These are phyloP conservation scores for Shinisaurus crocodilurus DNA, from an alignment of 2,113 vertebrate species.

Conservation along the genomic window DNA sequence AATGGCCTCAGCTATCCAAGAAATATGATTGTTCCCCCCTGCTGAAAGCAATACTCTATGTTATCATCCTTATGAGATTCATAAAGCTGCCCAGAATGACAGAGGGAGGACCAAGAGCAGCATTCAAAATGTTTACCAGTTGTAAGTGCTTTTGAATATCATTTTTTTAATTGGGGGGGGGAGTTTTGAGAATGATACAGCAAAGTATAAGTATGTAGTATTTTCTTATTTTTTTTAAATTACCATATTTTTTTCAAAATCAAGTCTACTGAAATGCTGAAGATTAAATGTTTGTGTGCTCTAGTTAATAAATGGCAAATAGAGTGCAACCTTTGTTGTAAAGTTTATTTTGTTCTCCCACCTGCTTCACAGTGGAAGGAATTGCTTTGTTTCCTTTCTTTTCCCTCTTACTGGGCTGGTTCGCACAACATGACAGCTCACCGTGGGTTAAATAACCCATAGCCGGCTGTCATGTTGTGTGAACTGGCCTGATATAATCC, in stretches of 20 bases:
- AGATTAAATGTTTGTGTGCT: neutral
- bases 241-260: neutral
- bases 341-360: neutral
- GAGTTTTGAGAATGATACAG: neutral
- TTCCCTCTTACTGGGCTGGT: neutral
- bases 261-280: neutral
- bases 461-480: too few relatives aligned
- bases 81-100: neutral
- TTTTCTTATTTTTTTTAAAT: neutral
- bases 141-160: neutral
- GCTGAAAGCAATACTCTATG: neutral
- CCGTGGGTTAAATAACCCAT: too few relatives aligned
- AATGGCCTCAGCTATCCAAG: neutral
- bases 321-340: neutral
- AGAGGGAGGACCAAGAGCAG: neutral
- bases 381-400: neutral
- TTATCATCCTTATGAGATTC: neutral
- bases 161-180: neutral
- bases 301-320: slow-evolving; percentile 5
- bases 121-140: slow-evolving; percentile 8
- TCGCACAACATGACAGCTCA: too few relatives aligned
- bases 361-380: neutral
- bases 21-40: neutral
- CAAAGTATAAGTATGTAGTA: neutral
- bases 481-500: too few relatives aligned